Evolutionary conservation across 2,797 vertebrate species (phyloP), one percentile per base, ranked within the genome.

Genomic region (Kryptopterus vitreolus): DNA sequence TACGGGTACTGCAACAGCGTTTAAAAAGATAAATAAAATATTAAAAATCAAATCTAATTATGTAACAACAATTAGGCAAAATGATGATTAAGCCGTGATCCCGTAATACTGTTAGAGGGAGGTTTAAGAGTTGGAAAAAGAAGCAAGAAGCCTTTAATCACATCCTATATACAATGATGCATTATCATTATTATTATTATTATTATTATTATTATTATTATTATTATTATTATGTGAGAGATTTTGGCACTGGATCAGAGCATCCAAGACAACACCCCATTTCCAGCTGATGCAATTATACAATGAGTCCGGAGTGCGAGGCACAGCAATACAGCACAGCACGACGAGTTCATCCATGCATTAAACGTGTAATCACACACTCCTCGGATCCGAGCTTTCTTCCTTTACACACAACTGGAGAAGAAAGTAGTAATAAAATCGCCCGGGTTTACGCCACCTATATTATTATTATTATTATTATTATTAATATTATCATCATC

Each of bases 291-390:
- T 52, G 50, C 18, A 53, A 35, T 55, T 71, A 55, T 10, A 35
- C 10, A 71, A 22, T 33, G 22, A 22, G 48, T 53, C 29, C n/a
- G 50, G 22, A n/a, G 29, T 22, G 69, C n/a, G 29, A 53, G 26
- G 50, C 8, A 29, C 7, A n/a, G 48, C 7, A n/a, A 55, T 53
- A 22, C 20, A 33, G 29, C 69, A n/a, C 50, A n/a, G 50, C 50
- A 15, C 33, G 69, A 71, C 13, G 12, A 0, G 50, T 55, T 71
- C 50, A 53, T n/a, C 69, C 69, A 71, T 71, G 69, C 50, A 71
- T 22, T 55, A 71, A 71, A 71, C 2, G 50, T 5, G 6, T 13
- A 55, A 71, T 71, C 33, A 71, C 11, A 71, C 11, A 53, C 50
- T 13, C n/a, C 20, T 53, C 15, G 50, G 20, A 33, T 53, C 29